A percentile compares a stretch with the other conserved stretches of the same genome.
Evolutionary conservation across 2,113 vertebrate genomes (phyloP).

Genomic region (Mustelus asterias): DNA sequence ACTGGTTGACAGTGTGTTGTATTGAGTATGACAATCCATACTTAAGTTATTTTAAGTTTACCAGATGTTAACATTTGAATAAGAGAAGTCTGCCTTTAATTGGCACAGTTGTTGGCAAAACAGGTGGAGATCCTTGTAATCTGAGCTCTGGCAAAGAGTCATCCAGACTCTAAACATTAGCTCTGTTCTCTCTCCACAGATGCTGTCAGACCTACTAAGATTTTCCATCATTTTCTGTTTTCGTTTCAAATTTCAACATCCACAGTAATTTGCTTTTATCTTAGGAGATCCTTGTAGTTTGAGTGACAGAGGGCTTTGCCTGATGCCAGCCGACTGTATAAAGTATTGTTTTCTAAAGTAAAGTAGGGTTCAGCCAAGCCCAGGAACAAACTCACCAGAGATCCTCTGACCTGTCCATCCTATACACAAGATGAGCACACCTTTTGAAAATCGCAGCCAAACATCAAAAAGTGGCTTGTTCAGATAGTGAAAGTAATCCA

Average conservation of each 20-base stretch:
- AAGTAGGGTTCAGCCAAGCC: neutral
- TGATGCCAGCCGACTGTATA: neutral
- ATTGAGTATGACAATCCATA: neutral
- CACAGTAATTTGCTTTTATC: too few relatives aligned
- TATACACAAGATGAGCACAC: neutral
- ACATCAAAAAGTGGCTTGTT: neutral
- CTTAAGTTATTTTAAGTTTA: neutral
- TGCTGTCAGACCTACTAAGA: too few relatives aligned
- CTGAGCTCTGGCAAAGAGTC: too few relatives aligned
- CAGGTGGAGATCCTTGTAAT: too few relatives aligned
- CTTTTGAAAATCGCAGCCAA: neutral
- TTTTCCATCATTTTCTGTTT: too few relatives aligned
- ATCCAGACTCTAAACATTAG: too few relatives aligned
- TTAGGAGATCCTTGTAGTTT: neutral
- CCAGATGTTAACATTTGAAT: neutral
- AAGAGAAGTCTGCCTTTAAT: neutral
- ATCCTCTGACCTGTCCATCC: neutral
- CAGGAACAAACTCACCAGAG: neutral
- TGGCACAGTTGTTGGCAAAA: neutral
- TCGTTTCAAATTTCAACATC: too few relatives aligned
- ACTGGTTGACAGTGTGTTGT: neutral
- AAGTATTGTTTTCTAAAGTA: neutral
- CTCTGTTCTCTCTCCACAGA: too few relatives aligned
- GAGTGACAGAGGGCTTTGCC: neutral
- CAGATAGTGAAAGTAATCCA: neutral